Evolutionary conservation across 2,888 invertebrate genomes (phyloP).

Genomic region (Zygothrica quintamaculata): DNA sequence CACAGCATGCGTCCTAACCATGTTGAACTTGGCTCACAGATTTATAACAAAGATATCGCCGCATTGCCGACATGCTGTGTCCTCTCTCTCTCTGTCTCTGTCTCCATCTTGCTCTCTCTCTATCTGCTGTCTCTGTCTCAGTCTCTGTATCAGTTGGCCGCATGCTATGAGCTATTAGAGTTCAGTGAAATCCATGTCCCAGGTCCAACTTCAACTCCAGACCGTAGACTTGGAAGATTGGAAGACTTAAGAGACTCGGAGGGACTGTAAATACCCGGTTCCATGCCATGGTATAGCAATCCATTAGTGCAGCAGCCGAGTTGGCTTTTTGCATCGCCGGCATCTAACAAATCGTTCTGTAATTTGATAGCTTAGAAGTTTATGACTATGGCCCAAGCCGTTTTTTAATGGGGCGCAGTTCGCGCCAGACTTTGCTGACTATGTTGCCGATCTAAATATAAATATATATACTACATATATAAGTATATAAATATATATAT

Average conservation of each 20-base stretch:
- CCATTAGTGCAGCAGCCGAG: slow-evolving; percentile 65
- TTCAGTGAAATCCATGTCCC: slow-evolving; percentile 70
- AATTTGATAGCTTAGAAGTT: slow-evolving; percentile 82
- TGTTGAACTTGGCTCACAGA: slow-evolving; percentile 79
- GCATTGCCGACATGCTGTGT: slow-evolving; percentile 75
- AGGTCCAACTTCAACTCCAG: slow-evolving; percentile 19
- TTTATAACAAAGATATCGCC: slow-evolving; percentile 83
- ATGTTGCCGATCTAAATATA: slow-evolving; percentile 31
- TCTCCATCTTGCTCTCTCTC: too few species aligned
- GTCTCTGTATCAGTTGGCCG: slow-evolving; percentile 23
- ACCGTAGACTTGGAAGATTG: slow-evolving; percentile 17
- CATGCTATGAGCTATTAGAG: slow-evolving; percentile 79
- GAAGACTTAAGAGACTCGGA: neutral
- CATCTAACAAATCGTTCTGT: slow-evolving; percentile 82
- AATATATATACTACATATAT: neutral
- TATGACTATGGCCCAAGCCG: slow-evolving; percentile 75
- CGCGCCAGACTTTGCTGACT: slow-evolving; percentile 55
- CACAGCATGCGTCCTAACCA: slow-evolving; percentile 70
- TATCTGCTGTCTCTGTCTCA: too few species aligned
- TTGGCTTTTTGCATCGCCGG: slow-evolving; percentile 69
- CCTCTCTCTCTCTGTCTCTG: too few species aligned
- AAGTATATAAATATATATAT: slow-evolving; percentile 23
- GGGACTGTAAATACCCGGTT: slow-evolving; percentile 38
- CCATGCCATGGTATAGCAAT: slow-evolving; percentile 56
- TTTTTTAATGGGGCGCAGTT: slow-evolving; percentile 77